Percentiles rank a stretch among this genome's conserved stretches.
Evolutionary conservation across 1,140 invertebrate genomes (phyloP).

Genomic region (Augochlora pura): DNA sequence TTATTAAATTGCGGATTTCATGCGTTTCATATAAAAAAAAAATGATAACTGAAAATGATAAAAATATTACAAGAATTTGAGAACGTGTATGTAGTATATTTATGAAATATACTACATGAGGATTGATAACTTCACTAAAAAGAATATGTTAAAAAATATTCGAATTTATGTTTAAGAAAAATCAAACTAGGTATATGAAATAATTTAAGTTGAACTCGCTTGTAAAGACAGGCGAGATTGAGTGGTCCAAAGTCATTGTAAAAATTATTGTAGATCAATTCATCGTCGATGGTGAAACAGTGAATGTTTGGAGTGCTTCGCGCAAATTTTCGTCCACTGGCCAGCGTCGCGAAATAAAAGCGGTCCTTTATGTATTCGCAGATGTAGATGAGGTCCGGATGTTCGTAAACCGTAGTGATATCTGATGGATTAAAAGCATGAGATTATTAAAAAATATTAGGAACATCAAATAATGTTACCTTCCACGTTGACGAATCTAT

Average conservation of each 20-base stretch:
- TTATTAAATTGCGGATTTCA: too few relatives aligned
- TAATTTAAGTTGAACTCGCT: conserved; percentile 57
- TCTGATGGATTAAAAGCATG: not conserved
- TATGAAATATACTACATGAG: too few relatives aligned
- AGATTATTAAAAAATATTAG: not conserved
- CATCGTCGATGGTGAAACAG: conserved; percentile 86
- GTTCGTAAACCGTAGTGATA: conserved; percentile 55
- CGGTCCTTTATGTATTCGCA: conserved; percentile 79
- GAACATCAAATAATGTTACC: not conserved
- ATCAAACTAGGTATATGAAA: too few relatives aligned
- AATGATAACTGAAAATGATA: too few relatives aligned
- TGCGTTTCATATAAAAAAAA: too few relatives aligned
- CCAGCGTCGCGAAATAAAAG: conserved; percentile 85
- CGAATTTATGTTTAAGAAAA: too few relatives aligned
- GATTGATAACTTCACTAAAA: too few relatives aligned
- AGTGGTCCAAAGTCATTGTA: conserved; percentile 92
- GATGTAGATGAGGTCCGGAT: conserved; percentile 64
- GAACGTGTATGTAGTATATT: too few relatives aligned
- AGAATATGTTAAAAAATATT: too few relatives aligned
- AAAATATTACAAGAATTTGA: too few relatives aligned
- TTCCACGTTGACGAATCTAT: conserved; percentile 4
- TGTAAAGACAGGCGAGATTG: conserved; percentile 88
- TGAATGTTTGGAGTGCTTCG: conserved; percentile 82
- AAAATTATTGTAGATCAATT: conserved; percentile 89
- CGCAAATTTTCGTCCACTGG: conserved; percentile 74